Evolutionary conservation across 2,888 invertebrate genomes (phyloP).

Genomic region (Hofmannophila pseudospretella): DNA sequence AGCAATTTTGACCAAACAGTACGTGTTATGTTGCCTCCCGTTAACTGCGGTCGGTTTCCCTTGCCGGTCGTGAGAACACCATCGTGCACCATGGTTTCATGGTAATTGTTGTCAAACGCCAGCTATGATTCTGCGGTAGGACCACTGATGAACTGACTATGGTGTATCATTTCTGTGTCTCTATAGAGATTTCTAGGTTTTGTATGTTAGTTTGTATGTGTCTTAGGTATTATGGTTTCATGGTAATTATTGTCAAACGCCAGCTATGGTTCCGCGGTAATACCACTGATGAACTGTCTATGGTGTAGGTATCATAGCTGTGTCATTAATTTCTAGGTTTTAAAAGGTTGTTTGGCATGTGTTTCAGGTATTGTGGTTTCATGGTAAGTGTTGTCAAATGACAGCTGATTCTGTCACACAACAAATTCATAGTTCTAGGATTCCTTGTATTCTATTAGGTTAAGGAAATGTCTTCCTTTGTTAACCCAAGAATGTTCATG

Average conservation of each 20-base stretch:
- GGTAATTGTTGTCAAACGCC: constrained; percentile 57
- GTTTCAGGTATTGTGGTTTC: constrained; percentile 42
- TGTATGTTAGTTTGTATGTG: too few species aligned
- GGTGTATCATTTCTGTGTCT: too few species aligned
- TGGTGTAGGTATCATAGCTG: too few species aligned
- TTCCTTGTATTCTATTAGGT: too few species aligned
- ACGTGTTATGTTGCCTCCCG: constrained; percentile 3
- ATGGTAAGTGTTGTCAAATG: constrained; percentile 57
- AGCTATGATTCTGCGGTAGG: constrained; percentile 39
- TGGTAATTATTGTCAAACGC: constrained; percentile 57
- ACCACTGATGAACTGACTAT: constrained; percentile 10
- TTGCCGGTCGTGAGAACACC: constrained; percentile 52
- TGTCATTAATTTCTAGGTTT: too few species aligned
- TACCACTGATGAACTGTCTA: constrained; percentile 10
- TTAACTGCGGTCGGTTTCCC: constrained; percentile 22
- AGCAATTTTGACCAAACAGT: constrained; percentile 1
- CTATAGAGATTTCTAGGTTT: too few species aligned
- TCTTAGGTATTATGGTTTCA: constrained; percentile 42
- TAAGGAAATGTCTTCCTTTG: too few species aligned
- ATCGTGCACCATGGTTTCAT: constrained; percentile 45
- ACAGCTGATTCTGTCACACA: constrained; percentile 39
- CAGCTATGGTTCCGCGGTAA: constrained; percentile 39
- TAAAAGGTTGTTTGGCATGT: too few species aligned
- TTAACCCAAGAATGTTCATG: too few species aligned
- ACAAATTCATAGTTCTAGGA: too few species aligned